Base-by-base conservation (phyloP, 2,113 vertebrate species). In the Peromyscus californicus region DNA sequence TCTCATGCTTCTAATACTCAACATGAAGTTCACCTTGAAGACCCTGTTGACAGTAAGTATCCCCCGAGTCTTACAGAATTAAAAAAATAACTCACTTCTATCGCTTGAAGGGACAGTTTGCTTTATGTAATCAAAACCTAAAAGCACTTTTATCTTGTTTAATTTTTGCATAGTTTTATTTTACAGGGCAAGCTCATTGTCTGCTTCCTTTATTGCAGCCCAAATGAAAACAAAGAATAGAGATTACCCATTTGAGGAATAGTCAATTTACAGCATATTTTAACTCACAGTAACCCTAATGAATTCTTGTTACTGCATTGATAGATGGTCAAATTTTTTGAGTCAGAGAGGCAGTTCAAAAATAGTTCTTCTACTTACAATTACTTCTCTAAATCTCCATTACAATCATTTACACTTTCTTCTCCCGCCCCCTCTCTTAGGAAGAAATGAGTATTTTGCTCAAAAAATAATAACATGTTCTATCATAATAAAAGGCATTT, bases 221-320 rank as follows among this genome's bases (percentile, higher is more conserved):
- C 97, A 93, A 97, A 97, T 92, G 93, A 93, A 97, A 98, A 98
- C 59, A 96, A 94, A 97, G 84, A 33, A 15, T 17, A 83, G 36
- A 90, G 63, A 70, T 54, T 84, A 67, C 29, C 24, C 86, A 85
- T 78, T 65, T 78, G 54, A 95, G 36, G 72, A 70, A 80, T 0
- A 79, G 63, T 48, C 48, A 86, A 82, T 96, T 95, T 61, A 80
- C 4, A 88, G 78, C 65, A 59, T 90, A 91, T 84, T 91, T 89
- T 95, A 75, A 48, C 67, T 94, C 94, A 54, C 48, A 94, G 90
- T 21, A 70, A 61, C 42, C 70, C 59, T 93, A 97, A 94, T 90
- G 79, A 97, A 96, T 96, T 80, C 97, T 95, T n/a, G 16, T 94
- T 96, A 92, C 51, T 85, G 59, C 94, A 96, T 42, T 97, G 94